Evolutionary conservation across 2,797 vertebrate genomes (phyloP).

Genomic region (Eleutherodactylus coqui): DNA sequence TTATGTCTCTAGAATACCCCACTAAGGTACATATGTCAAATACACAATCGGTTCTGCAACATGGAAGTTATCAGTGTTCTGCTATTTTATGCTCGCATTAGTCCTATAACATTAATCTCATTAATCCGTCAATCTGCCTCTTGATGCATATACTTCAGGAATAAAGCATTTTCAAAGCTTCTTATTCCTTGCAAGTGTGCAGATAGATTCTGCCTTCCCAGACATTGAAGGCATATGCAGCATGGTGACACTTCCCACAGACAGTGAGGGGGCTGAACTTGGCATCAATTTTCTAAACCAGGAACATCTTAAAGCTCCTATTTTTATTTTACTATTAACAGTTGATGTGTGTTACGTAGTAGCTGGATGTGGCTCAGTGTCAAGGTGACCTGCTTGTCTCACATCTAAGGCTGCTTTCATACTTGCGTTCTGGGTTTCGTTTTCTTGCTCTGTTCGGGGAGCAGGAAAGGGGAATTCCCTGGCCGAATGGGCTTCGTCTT

Average conservation of each 20-base stretch:
- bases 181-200: not conserved
- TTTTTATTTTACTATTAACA: not conserved
- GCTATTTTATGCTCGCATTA: not conserved
- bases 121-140: not conserved
- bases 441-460: too few relatives aligned
- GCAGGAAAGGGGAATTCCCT: too few relatives aligned
- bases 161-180: not conserved
- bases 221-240: constrained; percentile 33
- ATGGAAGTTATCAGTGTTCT: not conserved
- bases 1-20: too few relatives aligned
- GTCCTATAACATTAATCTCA: not conserved
- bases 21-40: not conserved
- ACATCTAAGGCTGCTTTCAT: too few relatives aligned
- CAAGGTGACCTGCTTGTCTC: not conserved
- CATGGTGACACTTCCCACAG: constrained; percentile 40
- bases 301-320: not conserved
- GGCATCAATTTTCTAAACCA: constrained; percentile 12
- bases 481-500: too few relatives aligned
- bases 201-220: constrained; percentile 4
- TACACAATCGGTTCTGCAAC: not conserved
- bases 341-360: constrained; percentile 1
- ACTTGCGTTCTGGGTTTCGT: too few relatives aligned
- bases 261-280: constrained; percentile 52
- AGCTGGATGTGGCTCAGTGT: not conserved
- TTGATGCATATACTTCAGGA: not conserved